Conservation (phyloP, 1,140 invertebrate species). For the Pissodes strobi region DNA sequence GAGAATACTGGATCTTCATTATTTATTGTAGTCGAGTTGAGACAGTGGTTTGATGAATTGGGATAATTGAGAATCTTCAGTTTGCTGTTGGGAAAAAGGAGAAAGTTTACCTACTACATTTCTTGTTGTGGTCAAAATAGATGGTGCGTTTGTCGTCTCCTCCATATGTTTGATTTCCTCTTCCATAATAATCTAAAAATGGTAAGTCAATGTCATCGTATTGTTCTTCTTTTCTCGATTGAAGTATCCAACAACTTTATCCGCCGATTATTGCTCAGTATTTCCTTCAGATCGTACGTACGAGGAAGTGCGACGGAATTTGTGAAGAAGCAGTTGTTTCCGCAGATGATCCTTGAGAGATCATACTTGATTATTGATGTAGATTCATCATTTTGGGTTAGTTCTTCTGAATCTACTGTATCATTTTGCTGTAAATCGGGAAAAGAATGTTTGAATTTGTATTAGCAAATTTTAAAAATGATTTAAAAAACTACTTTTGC, state of each 20-base stretch:
- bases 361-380: background rate
- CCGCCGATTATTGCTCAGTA: background rate
- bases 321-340: background rate
- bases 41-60: too few relatives aligned
- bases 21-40: too few relatives aligned
- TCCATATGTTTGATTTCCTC: too few relatives aligned
- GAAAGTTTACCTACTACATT: too few relatives aligned
- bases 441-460: background rate
- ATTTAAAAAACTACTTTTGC: background rate
- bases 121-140: too few relatives aligned
- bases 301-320: background rate
- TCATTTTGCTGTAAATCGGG: background rate
- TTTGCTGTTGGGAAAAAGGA: too few relatives aligned
- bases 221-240: background rate
- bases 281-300: too few relatives aligned
- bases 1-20: too few relatives aligned
- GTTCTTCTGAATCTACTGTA: background rate
- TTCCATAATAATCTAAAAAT: background rate
- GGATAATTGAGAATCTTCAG: too few relatives aligned
- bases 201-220: slow-evolving; percentile 1
- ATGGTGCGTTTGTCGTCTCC: too few relatives aligned
- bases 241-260: too few relatives aligned
- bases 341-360: background rate
- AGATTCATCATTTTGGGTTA: too few relatives aligned
- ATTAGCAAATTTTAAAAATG: background rate